Evolutionary conservation across 2,888 invertebrate species (phyloP).

Genomic region (Dione juno): DNA sequence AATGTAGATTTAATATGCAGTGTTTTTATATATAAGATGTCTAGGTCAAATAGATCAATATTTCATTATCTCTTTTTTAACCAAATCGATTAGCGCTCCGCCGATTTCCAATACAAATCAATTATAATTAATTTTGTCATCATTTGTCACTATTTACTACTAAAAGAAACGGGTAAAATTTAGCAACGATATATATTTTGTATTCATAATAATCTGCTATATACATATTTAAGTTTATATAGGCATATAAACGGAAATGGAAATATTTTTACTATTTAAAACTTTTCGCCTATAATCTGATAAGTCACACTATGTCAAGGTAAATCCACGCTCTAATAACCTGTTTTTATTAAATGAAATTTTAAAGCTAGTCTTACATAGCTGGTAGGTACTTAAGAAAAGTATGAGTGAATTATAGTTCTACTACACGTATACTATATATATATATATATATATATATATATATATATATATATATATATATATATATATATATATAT

Average conservation of each 20-base stretch:
- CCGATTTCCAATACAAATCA: constrained; percentile 10
- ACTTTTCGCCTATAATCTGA: constrained; percentile 43
- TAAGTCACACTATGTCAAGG: constrained; percentile 64
- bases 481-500: not conserved
- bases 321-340: constrained; percentile 60
- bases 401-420: constrained; percentile 10
- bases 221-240: not conserved
- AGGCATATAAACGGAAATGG: not conserved
- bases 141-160: not conserved
- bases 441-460: not conserved
- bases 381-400: not conserved
- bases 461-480: not conserved
- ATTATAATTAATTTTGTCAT: constrained; percentile 1
- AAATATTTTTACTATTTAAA: constrained; percentile 30
- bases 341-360: constrained; percentile 46
- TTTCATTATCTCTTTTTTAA: not conserved
- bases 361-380: not conserved
- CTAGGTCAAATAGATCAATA: constrained; percentile 9
- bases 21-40: not conserved
- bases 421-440: not conserved
- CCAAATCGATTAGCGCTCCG: constrained; percentile 1
- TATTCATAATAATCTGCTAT: no score
- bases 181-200: no score
- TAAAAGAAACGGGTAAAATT: not conserved
- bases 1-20: not conserved